These are phyloP conservation scores for Epinephelus malabaricus DNA, from an alignment of 2,797 vertebrate species.

Conservation along the genomic window DNA sequence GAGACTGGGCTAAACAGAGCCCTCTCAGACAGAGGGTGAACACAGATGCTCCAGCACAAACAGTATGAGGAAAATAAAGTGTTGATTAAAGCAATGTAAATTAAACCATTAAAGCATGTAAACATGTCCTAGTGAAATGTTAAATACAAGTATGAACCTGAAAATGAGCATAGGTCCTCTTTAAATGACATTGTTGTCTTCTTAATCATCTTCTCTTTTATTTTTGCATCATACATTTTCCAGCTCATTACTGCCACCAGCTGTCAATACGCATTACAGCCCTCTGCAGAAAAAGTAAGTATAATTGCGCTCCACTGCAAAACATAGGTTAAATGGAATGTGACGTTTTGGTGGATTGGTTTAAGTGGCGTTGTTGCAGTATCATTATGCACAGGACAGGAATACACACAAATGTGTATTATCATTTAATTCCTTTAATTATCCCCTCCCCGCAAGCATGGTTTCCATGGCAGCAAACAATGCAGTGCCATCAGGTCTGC, in stretches of 20 bases:
- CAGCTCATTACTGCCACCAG: not conserved
- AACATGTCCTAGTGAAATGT: no score
- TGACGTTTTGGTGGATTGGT: not conserved
- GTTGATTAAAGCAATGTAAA: no score
- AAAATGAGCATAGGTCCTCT: no score
- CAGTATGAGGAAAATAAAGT: no score
- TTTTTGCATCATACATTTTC: not conserved
- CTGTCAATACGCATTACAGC: not conserved
- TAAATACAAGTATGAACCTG: no score
- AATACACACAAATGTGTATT: conserved; percentile 63
- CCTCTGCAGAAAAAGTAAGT: not conserved
- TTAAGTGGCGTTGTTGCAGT: conserved; percentile 56
- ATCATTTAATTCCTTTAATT: conserved; percentile 62
- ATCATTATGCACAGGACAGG: conserved; percentile 62
- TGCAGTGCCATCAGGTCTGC: conserved; percentile 52
- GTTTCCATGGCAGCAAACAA: conserved; percentile 68
- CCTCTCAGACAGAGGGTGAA: no score
- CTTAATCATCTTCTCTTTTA: conserved; percentile 6
- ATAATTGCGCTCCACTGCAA: not conserved
- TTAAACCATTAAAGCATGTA: no score
- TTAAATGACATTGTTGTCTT: not conserved
- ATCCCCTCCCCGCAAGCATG: conserved; percentile 33
- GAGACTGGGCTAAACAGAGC: no score
- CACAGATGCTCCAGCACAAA: no score
- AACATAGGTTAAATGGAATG: not conserved